These are phyloP conservation scores for Bubo scandiacus DNA, from an alignment of 2,113 vertebrate species.

Conservation along the genomic window DNA sequence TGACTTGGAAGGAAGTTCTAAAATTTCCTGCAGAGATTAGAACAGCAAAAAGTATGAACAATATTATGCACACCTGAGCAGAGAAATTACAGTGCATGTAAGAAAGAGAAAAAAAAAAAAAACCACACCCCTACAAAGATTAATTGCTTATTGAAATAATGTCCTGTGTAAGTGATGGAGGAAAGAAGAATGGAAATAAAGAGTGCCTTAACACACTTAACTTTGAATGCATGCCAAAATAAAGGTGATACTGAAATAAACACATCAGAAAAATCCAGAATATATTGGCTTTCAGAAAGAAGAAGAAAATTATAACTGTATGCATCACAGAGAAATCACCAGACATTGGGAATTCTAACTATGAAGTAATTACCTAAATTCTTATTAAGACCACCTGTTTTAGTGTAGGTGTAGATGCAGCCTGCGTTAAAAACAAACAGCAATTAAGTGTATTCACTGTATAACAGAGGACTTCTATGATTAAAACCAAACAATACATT, in stretches of 20 bases:
- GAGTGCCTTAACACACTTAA: neutral
- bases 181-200: neutral
- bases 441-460: neutral
- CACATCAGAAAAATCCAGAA: neutral
- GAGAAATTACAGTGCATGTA: neutral
- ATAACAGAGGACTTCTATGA: neutral
- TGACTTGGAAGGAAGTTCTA: neutral
- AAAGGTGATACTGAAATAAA: neutral
- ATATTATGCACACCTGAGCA: neutral
- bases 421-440: neutral
- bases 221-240: neutral
- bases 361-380: neutral
- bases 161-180: neutral
- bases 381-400: neutral
- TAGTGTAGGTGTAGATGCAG: neutral
- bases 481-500: neutral
- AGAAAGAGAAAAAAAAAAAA: neutral
- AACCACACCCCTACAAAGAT: rapidly evolving
- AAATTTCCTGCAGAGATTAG: neutral
- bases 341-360: neutral
- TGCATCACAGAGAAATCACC: neutral
- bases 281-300: neutral
- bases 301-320: neutral
- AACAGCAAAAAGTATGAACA: neutral
- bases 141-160: neutral